Base-by-base conservation (phyloP, 2,888 invertebrate genomes). In the Spodoptera littoralis region DNA sequence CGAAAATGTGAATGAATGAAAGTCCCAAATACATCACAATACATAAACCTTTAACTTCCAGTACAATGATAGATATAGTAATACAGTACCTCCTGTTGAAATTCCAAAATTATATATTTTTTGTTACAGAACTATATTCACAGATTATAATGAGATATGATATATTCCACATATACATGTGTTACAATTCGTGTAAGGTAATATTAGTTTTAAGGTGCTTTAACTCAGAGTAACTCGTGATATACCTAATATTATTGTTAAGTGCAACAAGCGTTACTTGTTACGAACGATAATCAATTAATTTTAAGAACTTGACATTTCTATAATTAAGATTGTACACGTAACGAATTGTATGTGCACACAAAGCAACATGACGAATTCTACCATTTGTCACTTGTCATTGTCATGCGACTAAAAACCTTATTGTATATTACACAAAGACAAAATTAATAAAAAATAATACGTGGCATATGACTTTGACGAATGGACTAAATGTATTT, bases 201-300 rank as follows among this genome's bases (percentile, higher is more conserved):
- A 84, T 81, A 78, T 81, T 91, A 90, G 84, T 79, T 84, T 73
- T 94, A 92, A 92, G 92, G 87, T 89, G 94, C 93, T 93, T 93
- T 92, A 91, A 92, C 90, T 91, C 91, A 89, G 85, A 87, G 80
- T 90, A 90, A 89, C 87, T 88, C 88, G 91, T 92, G 92, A 93
- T 92, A 92, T 88, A 79, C 61, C 72, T 78, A 88, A 84, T 85
- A 87, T 81, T 80, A 82, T 82, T 83, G 77, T 78, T 81, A 79
- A 86, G 84, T 81, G 79, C 83, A 77, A 80, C 78, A 70, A 79
- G 63, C 68, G 72, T 77, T 76, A 81, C 70, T 78, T 70, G 73
- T 81, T 79, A 80, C 73, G 75, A 62, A 73, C 79, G 80, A 80
- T 82, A 82, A 84, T 77, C 80, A 77, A 79, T 80, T 76, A 79